Evolutionary conservation across 1,140 invertebrate species (phyloP), one percentile per base, ranked within the genome.

Genomic region (Drosophila kikkawai): DNA sequence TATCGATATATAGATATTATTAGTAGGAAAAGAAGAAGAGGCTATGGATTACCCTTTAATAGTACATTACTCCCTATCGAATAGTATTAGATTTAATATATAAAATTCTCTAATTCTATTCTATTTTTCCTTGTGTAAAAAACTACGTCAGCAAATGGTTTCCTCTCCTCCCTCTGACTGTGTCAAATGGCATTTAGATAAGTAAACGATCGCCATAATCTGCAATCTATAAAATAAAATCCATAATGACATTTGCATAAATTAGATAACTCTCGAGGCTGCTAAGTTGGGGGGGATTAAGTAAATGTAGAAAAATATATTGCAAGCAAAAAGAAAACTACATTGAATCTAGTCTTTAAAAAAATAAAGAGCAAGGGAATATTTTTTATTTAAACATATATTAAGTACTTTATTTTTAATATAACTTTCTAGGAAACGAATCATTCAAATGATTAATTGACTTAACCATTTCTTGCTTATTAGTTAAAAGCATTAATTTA

Each of bases 161-260:
- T 19, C 59, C 34, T 13, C 34, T 37, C 42, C 7, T 66, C n/a
- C 68, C 19, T 26, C 50, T 47, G 19, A 6, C 7, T 55, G 13
- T 45, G 69, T 61, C 68, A 63, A 61, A 44, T 63, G 41, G 41
- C 69, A 74, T 74, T 75, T 63, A 75, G 68, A 74, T 75, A 75
- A 63, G 69, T 75, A 74, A 75, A 75, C 71, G 71, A 75, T 75
- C 57, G 48, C 13, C 41, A 17, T 48, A 48, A 75, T 74, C 70
- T 63, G 48, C 29, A 63, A 75, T 63, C 71, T 74, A 41, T 47
- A 71, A 44, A 41, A 67, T 71, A 73, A 60, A 71, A 71, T 42
- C 45, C 69, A 74, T 75, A 63, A 55, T 63, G 69, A 22, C 26
- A 75, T 48, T 74, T 63, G 71, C 70, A 75, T 75, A 63, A 75